Conservation (phyloP, 1,140 invertebrate species). For the Apocrypta bakeri region DNA sequence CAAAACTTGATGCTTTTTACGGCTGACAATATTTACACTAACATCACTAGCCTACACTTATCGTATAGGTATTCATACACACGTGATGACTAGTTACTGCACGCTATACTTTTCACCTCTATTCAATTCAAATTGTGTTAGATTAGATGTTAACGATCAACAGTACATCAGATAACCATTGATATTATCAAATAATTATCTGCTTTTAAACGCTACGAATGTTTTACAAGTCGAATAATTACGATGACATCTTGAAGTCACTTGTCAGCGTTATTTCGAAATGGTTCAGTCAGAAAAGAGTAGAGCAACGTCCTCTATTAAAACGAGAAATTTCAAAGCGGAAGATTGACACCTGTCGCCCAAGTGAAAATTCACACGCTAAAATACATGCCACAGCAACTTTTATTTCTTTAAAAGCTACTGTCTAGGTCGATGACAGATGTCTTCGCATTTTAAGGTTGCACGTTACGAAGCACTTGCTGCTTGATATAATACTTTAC, state of each 20-base stretch:
- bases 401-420: not conserved
- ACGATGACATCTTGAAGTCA: no score
- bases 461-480: not conserved
- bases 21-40: not conserved
- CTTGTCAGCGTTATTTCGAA: no score
- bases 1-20: not conserved
- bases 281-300: not conserved
- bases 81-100: not conserved
- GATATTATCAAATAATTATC: no score
- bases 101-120: not conserved
- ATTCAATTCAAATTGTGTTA: not conserved
- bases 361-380: conserved; percentile 49
- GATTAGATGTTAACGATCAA: no score
- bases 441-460: not conserved
- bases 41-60: not conserved
- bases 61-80: no score
- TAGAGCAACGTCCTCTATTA: not conserved
- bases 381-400: not conserved
- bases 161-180: no score
- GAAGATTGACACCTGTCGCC: conserved; percentile 55
- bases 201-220: no score
- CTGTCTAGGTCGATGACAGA: not conserved
- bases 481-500: no score
- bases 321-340: conserved; percentile 10
- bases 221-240: no score